phyloP scores from a whole-genome alignment of 2,113 vertebrate species.

The Trematomus loennbergii region DNA sequence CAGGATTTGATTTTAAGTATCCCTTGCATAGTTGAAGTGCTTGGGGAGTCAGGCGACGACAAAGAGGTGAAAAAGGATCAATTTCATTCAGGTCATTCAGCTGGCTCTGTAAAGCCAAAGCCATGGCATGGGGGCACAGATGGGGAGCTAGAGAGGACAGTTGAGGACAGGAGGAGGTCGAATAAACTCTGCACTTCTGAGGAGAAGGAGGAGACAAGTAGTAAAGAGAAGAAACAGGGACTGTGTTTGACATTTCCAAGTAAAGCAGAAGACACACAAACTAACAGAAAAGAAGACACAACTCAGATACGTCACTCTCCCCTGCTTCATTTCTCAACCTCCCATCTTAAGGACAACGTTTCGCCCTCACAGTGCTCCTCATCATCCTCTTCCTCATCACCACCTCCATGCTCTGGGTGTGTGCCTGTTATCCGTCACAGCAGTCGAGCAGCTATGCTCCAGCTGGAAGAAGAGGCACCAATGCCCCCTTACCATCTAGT shows the following conservation, averaged over 20 bases:
- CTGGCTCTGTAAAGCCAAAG: constrained; percentile 9
- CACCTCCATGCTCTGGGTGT: constrained; percentile 47
- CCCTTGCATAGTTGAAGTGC: not conserved
- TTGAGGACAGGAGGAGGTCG: constrained; percentile 2
- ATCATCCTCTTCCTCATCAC: constrained; percentile 16
- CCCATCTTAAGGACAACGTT: not conserved
- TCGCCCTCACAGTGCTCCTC: constrained; percentile 10
- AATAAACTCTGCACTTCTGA: not conserved
- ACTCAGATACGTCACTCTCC: not conserved
- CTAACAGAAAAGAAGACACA: not conserved
- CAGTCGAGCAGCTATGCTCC: constrained; percentile 24
- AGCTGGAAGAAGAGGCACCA: constrained; percentile 11
- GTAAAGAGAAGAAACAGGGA: not conserved
- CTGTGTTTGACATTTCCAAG: not conserved
- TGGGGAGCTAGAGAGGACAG: not conserved
- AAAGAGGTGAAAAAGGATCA: constrained; percentile 19
- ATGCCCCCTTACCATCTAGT: constrained; percentile 4
- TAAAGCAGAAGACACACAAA: constrained; percentile 1
- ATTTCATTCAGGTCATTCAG: constrained; percentile 18
- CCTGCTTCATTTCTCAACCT: not conserved
- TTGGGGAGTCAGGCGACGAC: not conserved
- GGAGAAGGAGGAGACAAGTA: not conserved
- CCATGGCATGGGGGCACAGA: constrained; percentile 14
- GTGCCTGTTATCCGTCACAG: constrained; percentile 81
- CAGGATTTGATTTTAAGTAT: constrained; percentile 6